These are phyloP conservation scores for Agrilus cyanescens DNA, from an alignment of 2,888 invertebrate genomes.

Conservation along the genomic window DNA sequence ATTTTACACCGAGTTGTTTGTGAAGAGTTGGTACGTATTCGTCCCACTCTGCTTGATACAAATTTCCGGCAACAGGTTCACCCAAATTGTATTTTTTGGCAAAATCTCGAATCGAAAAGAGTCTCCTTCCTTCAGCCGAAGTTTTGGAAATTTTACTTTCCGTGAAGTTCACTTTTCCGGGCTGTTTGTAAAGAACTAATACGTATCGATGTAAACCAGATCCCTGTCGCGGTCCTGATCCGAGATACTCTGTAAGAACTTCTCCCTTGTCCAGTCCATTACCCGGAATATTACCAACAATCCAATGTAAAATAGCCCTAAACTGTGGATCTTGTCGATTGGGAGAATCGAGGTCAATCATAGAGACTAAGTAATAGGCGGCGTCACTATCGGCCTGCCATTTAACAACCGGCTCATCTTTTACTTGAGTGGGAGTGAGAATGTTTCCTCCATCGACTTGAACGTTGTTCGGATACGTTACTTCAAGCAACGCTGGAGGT, in stretches of 20 bases:
- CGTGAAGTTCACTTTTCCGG: constrained; percentile 20
- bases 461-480: constrained; percentile 9
- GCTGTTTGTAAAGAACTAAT: constrained; percentile 40
- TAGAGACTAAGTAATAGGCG: constrained; percentile 30
- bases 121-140: constrained; percentile 15
- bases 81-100: constrained; percentile 16
- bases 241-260: constrained; percentile 51
- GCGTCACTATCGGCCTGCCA: constrained; percentile 20
- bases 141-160: constrained; percentile 21
- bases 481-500: constrained; percentile 8
- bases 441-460: constrained; percentile 18
- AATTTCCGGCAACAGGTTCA: constrained; percentile 17
- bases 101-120: constrained; percentile 15
- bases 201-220: constrained; percentile 63
- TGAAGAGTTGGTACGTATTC: not conserved
- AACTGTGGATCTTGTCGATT: constrained; percentile 53
- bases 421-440: constrained; percentile 21
- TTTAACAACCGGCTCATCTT: constrained; percentile 22
- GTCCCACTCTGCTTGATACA: constrained; percentile 18
- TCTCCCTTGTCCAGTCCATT: constrained; percentile 48
- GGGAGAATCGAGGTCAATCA: constrained; percentile 66
- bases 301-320: constrained; percentile 69
- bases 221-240: constrained; percentile 58
- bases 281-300: constrained; percentile 61
- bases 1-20: too few species aligned